These are phyloP conservation scores for Ganaspis sp. DNA, from an alignment of 1,140 invertebrate genomes.

Conservation along the genomic window DNA sequence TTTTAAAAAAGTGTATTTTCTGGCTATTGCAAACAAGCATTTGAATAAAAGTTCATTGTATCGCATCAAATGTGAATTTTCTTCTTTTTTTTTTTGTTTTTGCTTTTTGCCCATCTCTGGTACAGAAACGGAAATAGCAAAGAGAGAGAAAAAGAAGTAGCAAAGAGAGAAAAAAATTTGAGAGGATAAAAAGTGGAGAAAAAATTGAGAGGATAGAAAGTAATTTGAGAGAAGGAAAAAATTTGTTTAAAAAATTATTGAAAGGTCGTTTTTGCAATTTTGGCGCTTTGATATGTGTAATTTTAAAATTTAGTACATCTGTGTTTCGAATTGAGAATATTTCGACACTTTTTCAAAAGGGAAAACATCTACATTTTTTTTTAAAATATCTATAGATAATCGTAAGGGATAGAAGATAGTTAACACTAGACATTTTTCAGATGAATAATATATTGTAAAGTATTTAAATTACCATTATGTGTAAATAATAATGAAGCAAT, in stretches of 20 bases:
- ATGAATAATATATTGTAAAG: conserved; percentile 11
- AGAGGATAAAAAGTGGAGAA: no score
- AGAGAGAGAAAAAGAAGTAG: background rate
- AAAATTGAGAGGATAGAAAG: no score
- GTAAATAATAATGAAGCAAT: conserved; percentile 6
- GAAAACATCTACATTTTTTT: background rate
- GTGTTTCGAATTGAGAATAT: no score
- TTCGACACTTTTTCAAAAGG: no score
- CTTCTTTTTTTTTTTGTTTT: background rate
- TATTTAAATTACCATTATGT: background rate
- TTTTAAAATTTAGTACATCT: no score
- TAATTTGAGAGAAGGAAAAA: no score
- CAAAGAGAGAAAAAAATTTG: no score
- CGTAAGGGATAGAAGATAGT: background rate
- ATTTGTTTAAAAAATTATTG: no score
- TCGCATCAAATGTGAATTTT: conserved; percentile 15
- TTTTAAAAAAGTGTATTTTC: background rate
- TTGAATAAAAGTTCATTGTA: conserved; percentile 18
- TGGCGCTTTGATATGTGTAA: no score
- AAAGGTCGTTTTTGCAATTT: no score
- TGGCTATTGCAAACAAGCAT: background rate
- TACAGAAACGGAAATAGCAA: background rate
- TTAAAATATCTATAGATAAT: background rate
- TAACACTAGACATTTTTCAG: conserved; percentile 4
- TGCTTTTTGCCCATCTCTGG: conserved; percentile 7